Percentiles rank a stretch among this genome's conserved stretches.
These are phyloP conservation scores for Phalloptychus januarius DNA, from an alignment of 2,797 vertebrate species.

Conservation along the genomic window DNA sequence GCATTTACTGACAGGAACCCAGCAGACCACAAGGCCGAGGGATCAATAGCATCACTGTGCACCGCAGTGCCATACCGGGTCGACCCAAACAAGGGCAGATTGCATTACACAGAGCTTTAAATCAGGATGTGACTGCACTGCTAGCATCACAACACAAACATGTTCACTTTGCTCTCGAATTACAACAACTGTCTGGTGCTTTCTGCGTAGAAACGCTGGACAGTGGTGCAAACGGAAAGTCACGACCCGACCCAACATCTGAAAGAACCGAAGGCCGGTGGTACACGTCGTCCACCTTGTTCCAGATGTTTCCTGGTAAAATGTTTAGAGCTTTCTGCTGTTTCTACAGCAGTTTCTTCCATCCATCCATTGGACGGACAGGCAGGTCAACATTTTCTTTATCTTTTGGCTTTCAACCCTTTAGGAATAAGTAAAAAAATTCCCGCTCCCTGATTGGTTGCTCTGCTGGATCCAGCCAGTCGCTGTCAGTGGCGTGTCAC, in stretches of 20 bases:
- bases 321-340: background rate
- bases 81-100: slow-evolving; percentile 76
- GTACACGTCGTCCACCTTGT: background rate
- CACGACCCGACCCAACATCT: slow-evolving; percentile 11
- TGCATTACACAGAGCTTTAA: slow-evolving; percentile 67
- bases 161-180: slow-evolving; percentile 38
- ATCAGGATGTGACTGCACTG: slow-evolving; percentile 41
- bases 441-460: background rate
- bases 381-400: too few species aligned
- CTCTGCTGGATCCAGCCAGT: background rate
- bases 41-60: slow-evolving; percentile 75
- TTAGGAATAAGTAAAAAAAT: background rate
- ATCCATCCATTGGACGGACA: too few species aligned
- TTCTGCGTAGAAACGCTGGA: slow-evolving; percentile 8
- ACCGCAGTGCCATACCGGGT: slow-evolving; percentile 57
- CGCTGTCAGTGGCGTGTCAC: too few species aligned
- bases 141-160: slow-evolving; percentile 41
- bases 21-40: slow-evolving; percentile 69
- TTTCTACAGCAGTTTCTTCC: too few species aligned
- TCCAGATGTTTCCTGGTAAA: background rate
- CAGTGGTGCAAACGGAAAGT: slow-evolving; percentile 29
- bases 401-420: too few species aligned
- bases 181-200: slow-evolving; percentile 21
- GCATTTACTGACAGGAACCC: slow-evolving; percentile 77
- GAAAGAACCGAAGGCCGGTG: slow-evolving; percentile 2